Conservation (phyloP, 1,140 invertebrate species). For the Drosophila murphyi region DNA sequence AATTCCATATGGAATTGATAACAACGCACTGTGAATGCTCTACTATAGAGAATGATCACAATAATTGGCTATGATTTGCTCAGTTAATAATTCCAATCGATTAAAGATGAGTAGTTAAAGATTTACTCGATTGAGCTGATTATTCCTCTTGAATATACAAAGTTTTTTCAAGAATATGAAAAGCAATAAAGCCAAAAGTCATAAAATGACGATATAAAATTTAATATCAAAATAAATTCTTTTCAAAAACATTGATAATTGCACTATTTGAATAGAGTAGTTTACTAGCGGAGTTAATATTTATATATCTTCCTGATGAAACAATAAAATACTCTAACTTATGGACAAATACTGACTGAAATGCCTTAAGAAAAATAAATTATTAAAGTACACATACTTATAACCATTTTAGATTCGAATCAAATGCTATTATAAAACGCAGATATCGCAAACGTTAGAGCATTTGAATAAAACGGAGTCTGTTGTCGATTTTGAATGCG, state of each 20-base stretch:
- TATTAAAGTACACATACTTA: background rate
- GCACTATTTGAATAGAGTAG: no score
- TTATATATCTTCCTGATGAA: no score
- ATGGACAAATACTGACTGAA: no score
- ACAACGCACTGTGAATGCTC: constrained; percentile 14
- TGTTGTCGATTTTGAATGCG: constrained; percentile 41
- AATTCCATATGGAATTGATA: constrained; percentile 22
- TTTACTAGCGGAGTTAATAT: no score
- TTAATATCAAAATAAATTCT: no score
- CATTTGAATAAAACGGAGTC: constrained; percentile 33
- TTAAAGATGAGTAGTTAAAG: background rate
- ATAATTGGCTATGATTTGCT: background rate
- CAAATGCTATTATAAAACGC: background rate
- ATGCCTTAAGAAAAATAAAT: no score
- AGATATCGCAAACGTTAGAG: constrained; percentile 11
- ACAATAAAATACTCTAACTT: no score
- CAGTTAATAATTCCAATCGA: background rate
- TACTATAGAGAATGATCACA: background rate
- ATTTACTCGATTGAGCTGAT: background rate
- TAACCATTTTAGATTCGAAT: background rate
- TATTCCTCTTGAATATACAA: no score
- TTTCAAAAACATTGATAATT: no score
- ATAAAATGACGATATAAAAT: no score
- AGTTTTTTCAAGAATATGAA: no score
- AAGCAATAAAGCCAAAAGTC: no score